phyloP scores from a whole-genome alignment of 1,140 invertebrate species.

The Odontomachus brunneus region DNA sequence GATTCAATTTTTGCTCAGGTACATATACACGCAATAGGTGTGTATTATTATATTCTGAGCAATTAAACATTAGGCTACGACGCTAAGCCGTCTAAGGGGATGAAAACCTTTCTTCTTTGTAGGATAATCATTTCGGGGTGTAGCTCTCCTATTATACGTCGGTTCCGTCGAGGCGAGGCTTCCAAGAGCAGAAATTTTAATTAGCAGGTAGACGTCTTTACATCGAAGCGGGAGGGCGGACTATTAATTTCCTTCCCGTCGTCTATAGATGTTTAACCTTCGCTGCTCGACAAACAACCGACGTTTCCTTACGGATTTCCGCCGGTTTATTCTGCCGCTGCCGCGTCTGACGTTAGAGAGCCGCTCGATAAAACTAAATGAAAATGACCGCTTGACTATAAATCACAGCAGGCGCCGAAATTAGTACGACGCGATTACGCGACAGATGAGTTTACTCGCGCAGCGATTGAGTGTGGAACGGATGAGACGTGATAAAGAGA shows the following conservation, averaged over 20 bases:
- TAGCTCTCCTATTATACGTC: conserved; percentile 43
- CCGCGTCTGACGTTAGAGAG: background rate
- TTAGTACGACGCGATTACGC: conserved; percentile 17
- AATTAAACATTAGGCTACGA: conserved; percentile 62
- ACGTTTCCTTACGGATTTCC: conserved; percentile 35
- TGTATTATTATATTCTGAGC: conserved; percentile 53
- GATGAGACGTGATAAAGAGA: background rate
- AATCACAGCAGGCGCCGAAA: conserved; percentile 1
- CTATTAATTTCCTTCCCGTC: conserved; percentile 68
- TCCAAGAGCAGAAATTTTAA: conserved; percentile 70
- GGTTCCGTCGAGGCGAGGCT: conserved; percentile 8
- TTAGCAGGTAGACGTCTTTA: conserved; percentile 72
- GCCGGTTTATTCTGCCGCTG: conserved; percentile 36
- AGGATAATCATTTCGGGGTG: conserved; percentile 66
- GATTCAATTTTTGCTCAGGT: too few species aligned
- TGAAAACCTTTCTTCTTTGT: conserved; percentile 54
- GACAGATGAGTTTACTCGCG: conserved; percentile 4
- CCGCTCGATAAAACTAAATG: conserved; percentile 31
- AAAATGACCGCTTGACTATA: conserved; percentile 46
- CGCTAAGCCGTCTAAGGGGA: conserved; percentile 21
- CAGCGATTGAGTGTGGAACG: background rate
- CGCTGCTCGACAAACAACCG: conserved; percentile 65
- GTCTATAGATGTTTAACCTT: conserved; percentile 63
- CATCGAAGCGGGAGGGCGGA: conserved; percentile 49
- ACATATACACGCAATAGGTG: background rate